Evolutionary conservation across 2,113 vertebrate genomes (phyloP).

Genomic region (Apodemus sylvaticus): DNA sequence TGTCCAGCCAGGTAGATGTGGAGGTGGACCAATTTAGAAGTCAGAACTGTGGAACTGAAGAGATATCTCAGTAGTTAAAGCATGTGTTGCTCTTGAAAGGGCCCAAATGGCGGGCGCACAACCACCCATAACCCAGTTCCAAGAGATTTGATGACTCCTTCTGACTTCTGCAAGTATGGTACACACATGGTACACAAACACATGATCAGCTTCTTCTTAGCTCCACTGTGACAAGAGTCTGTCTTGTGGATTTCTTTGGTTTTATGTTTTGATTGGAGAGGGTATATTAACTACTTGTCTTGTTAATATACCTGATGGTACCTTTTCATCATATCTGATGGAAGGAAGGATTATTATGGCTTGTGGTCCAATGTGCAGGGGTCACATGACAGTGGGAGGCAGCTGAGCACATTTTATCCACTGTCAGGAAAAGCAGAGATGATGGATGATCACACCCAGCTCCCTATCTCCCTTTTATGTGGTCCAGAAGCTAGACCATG

Average conservation of each 20-base stretch:
- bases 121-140: not conserved
- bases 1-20: not conserved
- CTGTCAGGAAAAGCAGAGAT: not conserved
- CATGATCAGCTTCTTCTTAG: not conserved
- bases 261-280: not conserved
- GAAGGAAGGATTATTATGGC: not conserved
- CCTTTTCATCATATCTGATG: not conserved
- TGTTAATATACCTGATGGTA: too few relatives aligned
- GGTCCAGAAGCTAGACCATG: not conserved
- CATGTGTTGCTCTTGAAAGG: not conserved
- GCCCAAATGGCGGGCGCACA: not conserved
- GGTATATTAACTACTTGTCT: not conserved
- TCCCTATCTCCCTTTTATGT: not conserved
- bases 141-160: not conserved
- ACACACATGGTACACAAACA: not conserved
- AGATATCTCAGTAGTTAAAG: not conserved
- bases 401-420: not conserved
- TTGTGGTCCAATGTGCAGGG: not conserved
- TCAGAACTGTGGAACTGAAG: not conserved
- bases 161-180: not conserved
- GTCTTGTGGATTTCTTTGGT: not conserved
- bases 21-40: not conserved
- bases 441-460: not conserved
- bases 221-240: not conserved
- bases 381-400: not conserved